These are phyloP conservation scores for Theonella swinhoei DNA, from an alignment of 37 sponge, comb jelly and placozoan species.

Conservation along the genomic window DNA sequence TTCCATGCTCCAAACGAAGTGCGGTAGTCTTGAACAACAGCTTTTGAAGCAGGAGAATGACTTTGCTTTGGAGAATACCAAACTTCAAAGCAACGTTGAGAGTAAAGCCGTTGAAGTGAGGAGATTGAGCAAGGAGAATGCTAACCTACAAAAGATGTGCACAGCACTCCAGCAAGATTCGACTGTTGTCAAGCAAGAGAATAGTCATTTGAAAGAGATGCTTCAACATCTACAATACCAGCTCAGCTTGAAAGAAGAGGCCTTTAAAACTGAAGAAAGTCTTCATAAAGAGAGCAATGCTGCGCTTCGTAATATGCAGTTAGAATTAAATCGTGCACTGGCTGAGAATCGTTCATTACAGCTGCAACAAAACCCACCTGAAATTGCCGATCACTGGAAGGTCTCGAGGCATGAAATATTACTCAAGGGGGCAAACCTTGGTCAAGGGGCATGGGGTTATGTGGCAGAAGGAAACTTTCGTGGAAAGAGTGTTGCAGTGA, in stretches of 20 bases:
- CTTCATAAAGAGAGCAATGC: background rate
- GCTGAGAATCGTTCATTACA: background rate
- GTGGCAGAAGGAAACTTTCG: background rate
- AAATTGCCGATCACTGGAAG: background rate
- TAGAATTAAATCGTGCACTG: background rate
- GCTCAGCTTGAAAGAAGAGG: background rate
- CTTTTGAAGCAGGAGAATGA: background rate
- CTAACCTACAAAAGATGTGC: background rate
- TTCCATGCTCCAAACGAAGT: background rate
- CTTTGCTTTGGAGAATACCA: too few relatives aligned
- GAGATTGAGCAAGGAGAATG: background rate
- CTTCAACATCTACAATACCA: background rate
- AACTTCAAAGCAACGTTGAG: too few relatives aligned
- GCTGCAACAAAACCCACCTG: background rate
- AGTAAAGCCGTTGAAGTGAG: too few relatives aligned
- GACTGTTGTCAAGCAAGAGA: background rate
- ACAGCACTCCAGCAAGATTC: background rate
- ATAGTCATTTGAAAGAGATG: too few relatives aligned
- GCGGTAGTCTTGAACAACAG: background rate
- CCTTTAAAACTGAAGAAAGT: background rate
- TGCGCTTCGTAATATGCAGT: background rate
- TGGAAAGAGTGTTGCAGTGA: slow-evolving; percentile 3
- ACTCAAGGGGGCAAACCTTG: background rate
- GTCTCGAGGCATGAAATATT: background rate
- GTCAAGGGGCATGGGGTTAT: slow-evolving; percentile 11